phyloP scores from a whole-genome alignment of 2,888 invertebrate species.

The Tenthredo mesomela region DNA sequence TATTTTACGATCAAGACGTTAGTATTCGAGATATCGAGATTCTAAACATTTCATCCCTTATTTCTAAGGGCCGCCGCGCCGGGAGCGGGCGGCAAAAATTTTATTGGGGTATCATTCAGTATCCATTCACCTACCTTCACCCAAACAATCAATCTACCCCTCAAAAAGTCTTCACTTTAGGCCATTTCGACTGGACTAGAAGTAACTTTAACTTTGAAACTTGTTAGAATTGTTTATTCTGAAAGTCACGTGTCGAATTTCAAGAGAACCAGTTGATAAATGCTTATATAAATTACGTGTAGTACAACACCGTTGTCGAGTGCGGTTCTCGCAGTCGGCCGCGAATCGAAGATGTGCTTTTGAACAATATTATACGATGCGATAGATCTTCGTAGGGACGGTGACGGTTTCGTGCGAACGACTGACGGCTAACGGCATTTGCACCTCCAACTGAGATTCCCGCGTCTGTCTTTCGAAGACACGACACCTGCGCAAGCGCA shows the following conservation, averaged over 20 bases:
- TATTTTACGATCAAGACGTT: too few species aligned
- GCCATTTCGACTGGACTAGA: too few species aligned
- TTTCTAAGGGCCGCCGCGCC: too few species aligned
- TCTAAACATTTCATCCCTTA: too few species aligned
- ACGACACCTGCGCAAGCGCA: constrained; percentile 36
- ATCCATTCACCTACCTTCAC: too few species aligned
- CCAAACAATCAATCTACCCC: too few species aligned
- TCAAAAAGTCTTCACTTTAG: too few species aligned
- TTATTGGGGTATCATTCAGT: too few species aligned
- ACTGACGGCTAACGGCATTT: constrained; percentile 13
- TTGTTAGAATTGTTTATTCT: background rate
- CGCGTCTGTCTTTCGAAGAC: constrained; percentile 35
- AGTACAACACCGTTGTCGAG: background rate
- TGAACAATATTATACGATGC: background rate
- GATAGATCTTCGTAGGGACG: constrained; percentile 17
- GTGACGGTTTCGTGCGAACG: constrained; percentile 24
- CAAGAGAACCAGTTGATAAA: background rate
- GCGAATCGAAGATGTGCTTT: background rate
- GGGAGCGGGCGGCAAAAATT: too few species aligned
- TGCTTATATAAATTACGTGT: background rate
- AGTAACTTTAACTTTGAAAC: background rate
- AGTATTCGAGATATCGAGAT: too few species aligned
- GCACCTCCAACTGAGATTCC: constrained; percentile 35
- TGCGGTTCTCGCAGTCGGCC: background rate
- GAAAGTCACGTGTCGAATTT: background rate